Evolutionary conservation across 2,888 invertebrate genomes (phyloP), one percentile per base, ranked within the genome.

Genomic region (Troides aeacus): DNA sequence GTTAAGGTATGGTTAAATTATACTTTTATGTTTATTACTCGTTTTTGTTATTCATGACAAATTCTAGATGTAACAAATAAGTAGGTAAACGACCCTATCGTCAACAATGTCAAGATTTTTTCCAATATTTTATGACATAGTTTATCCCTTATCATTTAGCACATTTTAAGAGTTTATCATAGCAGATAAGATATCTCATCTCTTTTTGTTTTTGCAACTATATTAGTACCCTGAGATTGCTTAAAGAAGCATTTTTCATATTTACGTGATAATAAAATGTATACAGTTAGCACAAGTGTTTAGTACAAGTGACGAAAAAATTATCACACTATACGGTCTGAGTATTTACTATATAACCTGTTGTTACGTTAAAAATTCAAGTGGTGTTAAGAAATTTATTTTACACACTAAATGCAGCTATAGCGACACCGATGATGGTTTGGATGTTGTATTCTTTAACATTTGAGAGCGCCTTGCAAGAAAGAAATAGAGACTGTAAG

Each of bases 161-260:
- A 61, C 30, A 70, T 72, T 65, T 64, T 71, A 67, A 66, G 46
- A 70, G 39, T 72, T 72, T 70, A 70, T 73, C 65, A 4, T 39
- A 42, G 15, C 64, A 56, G 73, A 73, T 73, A 73, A 73, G 72
- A 73, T 73, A 64, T 56, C 36, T 23, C 70, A 66, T 66, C 63
- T 70, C 60, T 36, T 61, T 46, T 62, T 70, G 70, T 70, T 62
- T 70, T 62, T 53, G 23, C 50, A 46, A 23, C 21, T 50, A 24
- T 58, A 21, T 15, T 59, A 59, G 42, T 66, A 50, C 5, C 18
- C 36, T 21, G 58, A 42, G 58, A 65, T 70, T 58, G 62, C 62
- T 62, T 66, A 62, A 62, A 70, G 36, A 66, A 30, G 30, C 42
- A 64, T 10, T 42, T 50, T 30, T 46, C 15, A 21, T 62, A 61